Percentiles rank a stretch among this genome's conserved stretches.
Conservation (phyloP, 2,113 vertebrate genomes). For the Saguinus midas region DNA sequence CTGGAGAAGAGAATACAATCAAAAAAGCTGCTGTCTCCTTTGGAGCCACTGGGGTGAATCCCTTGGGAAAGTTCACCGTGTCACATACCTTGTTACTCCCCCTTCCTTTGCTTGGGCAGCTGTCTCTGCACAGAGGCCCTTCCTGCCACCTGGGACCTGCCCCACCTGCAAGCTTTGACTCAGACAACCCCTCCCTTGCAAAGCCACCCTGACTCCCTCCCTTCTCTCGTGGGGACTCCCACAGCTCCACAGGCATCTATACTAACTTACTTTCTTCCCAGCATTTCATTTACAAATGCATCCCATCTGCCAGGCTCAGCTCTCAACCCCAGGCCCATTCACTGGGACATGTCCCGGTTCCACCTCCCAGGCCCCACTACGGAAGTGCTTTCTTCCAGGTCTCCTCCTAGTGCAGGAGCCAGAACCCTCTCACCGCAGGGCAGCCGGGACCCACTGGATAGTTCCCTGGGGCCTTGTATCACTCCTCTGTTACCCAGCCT, state of each 20-base stretch:
- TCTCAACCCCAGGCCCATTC: neutral
- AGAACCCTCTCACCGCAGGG: neutral
- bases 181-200: neutral
- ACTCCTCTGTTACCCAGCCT: neutral
- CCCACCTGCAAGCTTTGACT: neutral
- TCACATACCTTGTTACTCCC: accelerated
- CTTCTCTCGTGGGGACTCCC: accelerated
- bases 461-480: neutral
- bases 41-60: neutral
- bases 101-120: neutral
- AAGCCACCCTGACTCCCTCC: no score
- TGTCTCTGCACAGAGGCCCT: neutral
- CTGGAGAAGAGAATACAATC: no score
- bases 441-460: neutral
- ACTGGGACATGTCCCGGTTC: no score
- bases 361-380: neutral
- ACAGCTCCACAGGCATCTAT: accelerated
- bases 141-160: neutral
- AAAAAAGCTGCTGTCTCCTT: neutral
- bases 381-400: neutral
- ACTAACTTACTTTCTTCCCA: neutral
- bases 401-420: neutral
- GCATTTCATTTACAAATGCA: neutral
- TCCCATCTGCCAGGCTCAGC: neutral
- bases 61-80: neutral